Conservation (phyloP, 2,113 vertebrate genomes). For the Pteropus alecto region DNA sequence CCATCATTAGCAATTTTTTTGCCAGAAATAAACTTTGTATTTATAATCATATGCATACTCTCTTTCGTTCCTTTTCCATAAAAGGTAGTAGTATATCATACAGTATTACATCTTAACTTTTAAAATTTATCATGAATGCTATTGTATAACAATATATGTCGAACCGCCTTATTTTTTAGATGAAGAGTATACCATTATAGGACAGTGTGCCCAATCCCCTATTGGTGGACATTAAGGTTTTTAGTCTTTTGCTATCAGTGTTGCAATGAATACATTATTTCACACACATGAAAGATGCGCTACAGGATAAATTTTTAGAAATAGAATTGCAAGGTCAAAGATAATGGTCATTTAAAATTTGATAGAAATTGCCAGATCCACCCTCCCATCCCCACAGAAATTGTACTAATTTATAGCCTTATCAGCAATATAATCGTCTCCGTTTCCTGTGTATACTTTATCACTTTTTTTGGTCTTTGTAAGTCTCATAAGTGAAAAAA, state of each 20-base stretch:
- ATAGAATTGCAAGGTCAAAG: neutral
- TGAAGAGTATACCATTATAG: neutral
- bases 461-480: neutral
- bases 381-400: neutral
- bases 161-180: neutral
- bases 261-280: neutral
- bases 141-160: neutral
- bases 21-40: neutral
- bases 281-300: neutral
- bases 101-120: neutral
- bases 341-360: neutral
- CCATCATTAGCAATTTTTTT: neutral
- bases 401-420: neutral
- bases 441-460: neutral
- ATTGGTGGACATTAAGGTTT: neutral
- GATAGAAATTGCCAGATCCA: neutral
- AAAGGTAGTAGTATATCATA: neutral
- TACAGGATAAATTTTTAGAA: neutral
- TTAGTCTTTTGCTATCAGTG: neutral
- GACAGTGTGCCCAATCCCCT: neutral
- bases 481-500: neutral
- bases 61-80: neutral
- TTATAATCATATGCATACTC: neutral
- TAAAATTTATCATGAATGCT: neutral
- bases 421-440: neutral